phyloP scores from a whole-genome alignment of 2,797 vertebrate genomes.

The Anguilla anguilla region DNA sequence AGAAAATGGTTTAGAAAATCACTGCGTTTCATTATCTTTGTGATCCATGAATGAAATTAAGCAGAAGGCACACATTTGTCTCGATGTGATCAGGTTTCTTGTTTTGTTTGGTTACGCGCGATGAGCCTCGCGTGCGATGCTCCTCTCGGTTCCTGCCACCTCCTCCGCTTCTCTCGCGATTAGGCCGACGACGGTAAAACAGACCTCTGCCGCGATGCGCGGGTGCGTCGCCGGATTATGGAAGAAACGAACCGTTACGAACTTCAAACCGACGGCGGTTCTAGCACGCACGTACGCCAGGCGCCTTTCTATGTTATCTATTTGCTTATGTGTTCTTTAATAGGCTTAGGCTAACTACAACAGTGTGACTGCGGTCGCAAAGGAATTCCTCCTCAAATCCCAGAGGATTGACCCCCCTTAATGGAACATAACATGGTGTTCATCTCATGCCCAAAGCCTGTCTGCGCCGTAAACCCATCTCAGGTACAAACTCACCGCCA shows the following conservation, averaged over 20 bases:
- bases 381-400: conserved; percentile 23
- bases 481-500: conserved; percentile 31
- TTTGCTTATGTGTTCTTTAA: conserved; percentile 18
- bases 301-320: conserved; percentile 2
- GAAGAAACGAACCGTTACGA: not conserved
- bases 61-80: not conserved
- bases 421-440: conserved; percentile 23
- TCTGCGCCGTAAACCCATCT: conserved; percentile 36
- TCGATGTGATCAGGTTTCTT: not conserved
- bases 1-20: not conserved
- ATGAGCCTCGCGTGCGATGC: not conserved
- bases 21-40: not conserved
- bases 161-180: not conserved
- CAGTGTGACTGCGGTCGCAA: conserved; percentile 30
- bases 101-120: not conserved
- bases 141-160: not conserved
- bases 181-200: not conserved
- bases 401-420: not conserved
- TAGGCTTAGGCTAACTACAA: conserved; percentile 30
- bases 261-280: not conserved
- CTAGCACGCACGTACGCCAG: not conserved
- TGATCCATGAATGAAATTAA: not conserved
- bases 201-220: not conserved
- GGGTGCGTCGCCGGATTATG: not conserved
- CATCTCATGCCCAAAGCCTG: conserved; percentile 33